Conservation (phyloP, 2,797 vertebrate genomes). For the Ptychadena robeensis region DNA sequence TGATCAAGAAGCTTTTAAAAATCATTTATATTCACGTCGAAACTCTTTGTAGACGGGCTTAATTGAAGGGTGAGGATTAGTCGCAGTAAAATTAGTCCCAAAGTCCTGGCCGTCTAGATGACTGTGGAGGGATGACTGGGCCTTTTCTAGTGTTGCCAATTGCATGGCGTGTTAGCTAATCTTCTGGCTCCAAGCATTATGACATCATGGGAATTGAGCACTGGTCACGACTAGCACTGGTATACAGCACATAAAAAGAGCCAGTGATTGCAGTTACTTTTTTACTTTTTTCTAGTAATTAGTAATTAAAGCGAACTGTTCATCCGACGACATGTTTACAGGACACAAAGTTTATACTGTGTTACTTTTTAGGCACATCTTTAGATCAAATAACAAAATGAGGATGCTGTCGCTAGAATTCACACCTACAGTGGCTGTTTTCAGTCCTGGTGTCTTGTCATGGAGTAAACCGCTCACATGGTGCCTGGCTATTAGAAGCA, state of each 20-base stretch:
- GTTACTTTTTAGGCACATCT: not conserved
- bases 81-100: slow-evolving; percentile 62
- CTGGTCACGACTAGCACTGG: slow-evolving; percentile 51
- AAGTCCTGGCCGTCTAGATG: slow-evolving; percentile 59
- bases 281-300: slow-evolving; percentile 15
- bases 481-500: not conserved
- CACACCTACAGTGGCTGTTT: too few relatives aligned
- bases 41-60: slow-evolving; percentile 59
- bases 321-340: slow-evolving; percentile 1
- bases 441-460: not conserved
- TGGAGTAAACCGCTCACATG: not conserved
- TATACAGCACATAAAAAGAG: slow-evolving; percentile 45
- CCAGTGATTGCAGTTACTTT: not conserved
- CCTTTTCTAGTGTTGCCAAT: slow-evolving; percentile 61
- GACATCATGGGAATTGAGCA: slow-evolving; percentile 61
- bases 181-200: slow-evolving; percentile 60
- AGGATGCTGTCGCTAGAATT: not conserved
- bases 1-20: slow-evolving; percentile 57
- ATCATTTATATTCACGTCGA: slow-evolving; percentile 58
- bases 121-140: slow-evolving; percentile 60
- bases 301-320: not conserved
- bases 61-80: slow-evolving; percentile 61
- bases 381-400: not conserved
- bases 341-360: not conserved
- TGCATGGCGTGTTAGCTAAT: slow-evolving; percentile 61